Evolutionary conservation across 2,888 invertebrate species (phyloP).

Genomic region (Bembecia ichneumoniformis): DNA sequence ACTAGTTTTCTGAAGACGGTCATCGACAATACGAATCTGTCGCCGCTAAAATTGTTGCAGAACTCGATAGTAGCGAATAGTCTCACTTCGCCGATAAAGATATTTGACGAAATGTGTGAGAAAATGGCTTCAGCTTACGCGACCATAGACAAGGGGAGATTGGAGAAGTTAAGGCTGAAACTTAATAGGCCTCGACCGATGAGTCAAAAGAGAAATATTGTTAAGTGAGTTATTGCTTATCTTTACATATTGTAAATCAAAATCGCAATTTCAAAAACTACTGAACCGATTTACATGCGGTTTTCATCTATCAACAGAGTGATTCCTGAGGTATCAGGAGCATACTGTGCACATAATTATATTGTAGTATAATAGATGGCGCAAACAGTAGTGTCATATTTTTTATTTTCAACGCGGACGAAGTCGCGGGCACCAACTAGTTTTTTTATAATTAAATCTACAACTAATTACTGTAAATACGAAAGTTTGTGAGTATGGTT

Average conservation of each 20-base stretch:
- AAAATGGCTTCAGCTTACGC: conserved; percentile 12
- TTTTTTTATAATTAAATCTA: no score
- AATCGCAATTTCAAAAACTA: no score
- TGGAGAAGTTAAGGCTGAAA: conserved; percentile 24
- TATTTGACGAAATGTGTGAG: conserved; percentile 29
- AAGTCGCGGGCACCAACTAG: no score
- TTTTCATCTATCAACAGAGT: no score
- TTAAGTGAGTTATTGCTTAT: conserved; percentile 33
- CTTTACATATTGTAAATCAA: not conserved
- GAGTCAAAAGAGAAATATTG: conserved; percentile 36
- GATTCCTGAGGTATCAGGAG: no score
- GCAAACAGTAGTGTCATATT: no score
- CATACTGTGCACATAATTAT: no score
- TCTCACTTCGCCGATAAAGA: conserved; percentile 35
- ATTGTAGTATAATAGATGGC: no score
- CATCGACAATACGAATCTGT: not conserved
- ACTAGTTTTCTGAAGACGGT: not conserved
- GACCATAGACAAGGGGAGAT: conserved; percentile 11
- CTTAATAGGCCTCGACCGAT: conserved; percentile 43
- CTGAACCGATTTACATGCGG: no score
- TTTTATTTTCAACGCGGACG: no score
- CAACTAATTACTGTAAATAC: no score
- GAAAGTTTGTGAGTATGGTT: no score
- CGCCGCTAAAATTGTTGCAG: not conserved
- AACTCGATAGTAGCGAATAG: not conserved